Evolutionary conservation across 2,888 invertebrate species (phyloP), one percentile per base, ranked within the genome.

Genomic region (Drosophila greeni): DNA sequence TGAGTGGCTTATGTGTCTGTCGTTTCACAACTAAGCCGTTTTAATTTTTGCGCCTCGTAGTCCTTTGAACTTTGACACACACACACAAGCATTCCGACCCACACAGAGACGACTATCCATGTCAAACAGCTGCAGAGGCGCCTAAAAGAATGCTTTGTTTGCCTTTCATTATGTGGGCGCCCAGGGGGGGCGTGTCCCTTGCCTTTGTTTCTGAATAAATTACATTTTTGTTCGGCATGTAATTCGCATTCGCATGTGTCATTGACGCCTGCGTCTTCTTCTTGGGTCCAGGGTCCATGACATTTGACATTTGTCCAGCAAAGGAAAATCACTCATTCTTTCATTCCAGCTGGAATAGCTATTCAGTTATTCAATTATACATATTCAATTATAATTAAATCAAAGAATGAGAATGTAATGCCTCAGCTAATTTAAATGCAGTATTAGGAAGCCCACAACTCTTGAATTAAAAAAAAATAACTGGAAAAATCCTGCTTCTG

Each of bases 11-110:
- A 4, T 29, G 20, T 33, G 39, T 45, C 57, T 20, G 39, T 39
- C 20, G 45, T 39, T 56, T 58, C 39, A 29, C 43, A 58, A 55
- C 57, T 66, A 76, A 82, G 72, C 74, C 66, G 48, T 66, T 76
- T 74, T 64, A 72, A 79, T 74, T 76, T 57, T 66, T 52, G 51
- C 71, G 60, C 29, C 58, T 62, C 69, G 74, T 72, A 53, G 74
- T 76, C 59, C 74, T 76, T 84, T 84, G 84, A 84, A 84, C 84
- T 78, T 57, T 71, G 62, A 69, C 68, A 74, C 67, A 59, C 58
- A 52, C 42, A 43, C 37, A 23, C 60, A 37, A 34, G 40, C 36
- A 12, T 7, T 26, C 45, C 9, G 12, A 23, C 39, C 3, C 43
- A n/a, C 31, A 31, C 45, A 31, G 9, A 9, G 55, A 26, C 53